Percentiles rank a stretch among this genome's conserved stretches.
These are phyloP conservation scores for Atethmia centrago DNA, from an alignment of 2,888 invertebrate genomes.

Conservation along the genomic window DNA sequence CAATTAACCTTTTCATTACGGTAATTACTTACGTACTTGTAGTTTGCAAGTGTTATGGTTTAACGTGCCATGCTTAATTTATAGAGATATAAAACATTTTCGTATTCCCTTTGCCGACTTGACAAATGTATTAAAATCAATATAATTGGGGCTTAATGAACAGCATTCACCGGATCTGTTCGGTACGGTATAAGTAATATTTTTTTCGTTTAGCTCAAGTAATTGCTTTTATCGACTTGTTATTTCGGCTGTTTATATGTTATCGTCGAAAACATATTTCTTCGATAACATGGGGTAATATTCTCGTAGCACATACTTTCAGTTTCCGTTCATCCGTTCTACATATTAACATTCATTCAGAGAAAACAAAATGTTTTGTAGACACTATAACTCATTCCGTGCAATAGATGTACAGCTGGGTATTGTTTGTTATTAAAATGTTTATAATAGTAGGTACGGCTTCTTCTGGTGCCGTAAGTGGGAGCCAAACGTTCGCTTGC, in stretches of 20 bases:
- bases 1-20: constrained; percentile 70
- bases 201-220: constrained; percentile 58
- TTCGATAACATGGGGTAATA: constrained; percentile 39
- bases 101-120: constrained; percentile 47
- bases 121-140: constrained; percentile 64
- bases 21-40: constrained; percentile 59
- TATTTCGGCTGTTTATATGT: constrained; percentile 48
- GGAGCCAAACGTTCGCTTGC: constrained; percentile 65
- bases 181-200: constrained; percentile 58
- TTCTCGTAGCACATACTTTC: constrained; percentile 37
- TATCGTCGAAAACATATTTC: constrained; percentile 42
- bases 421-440: constrained; percentile 68
- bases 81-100: constrained; percentile 46
- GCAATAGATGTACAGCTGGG: constrained; percentile 54
- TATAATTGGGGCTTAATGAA: constrained; percentile 70
- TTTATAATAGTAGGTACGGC: constrained; percentile 67
- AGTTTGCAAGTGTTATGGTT: constrained; percentile 55
- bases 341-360: constrained; percentile 52
- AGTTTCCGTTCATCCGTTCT: constrained; percentile 54
- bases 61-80: constrained; percentile 44
- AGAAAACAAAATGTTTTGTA: constrained; percentile 51
- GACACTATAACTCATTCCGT: constrained; percentile 54
- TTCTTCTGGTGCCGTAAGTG: constrained; percentile 71
- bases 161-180: constrained; percentile 60
- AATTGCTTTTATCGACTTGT: constrained; percentile 58